A percentile compares a stretch with the other conserved stretches of the same genome.
phyloP scores from a whole-genome alignment of 1,140 invertebrate genomes.

The Thaumatotibia leucotreta region DNA sequence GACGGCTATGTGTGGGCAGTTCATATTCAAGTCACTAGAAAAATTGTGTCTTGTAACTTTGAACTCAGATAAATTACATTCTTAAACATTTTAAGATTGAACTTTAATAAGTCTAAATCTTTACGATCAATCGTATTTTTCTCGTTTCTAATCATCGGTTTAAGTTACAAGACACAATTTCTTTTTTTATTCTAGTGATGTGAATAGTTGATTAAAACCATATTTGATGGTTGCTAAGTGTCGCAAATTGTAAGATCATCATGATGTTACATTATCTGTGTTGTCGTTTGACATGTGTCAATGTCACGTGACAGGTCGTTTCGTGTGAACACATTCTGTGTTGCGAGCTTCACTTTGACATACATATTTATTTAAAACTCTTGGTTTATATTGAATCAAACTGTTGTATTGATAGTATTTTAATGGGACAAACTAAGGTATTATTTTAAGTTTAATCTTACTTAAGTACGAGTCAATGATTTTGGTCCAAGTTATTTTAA shows the following conservation, averaged over 20 bases:
- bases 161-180: too few species aligned
- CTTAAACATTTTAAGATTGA: too few species aligned
- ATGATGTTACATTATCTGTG: neutral
- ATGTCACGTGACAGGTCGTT: neutral
- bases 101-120: too few species aligned
- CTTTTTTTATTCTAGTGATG: neutral
- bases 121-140: too few species aligned
- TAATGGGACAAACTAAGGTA: conserved; percentile 17
- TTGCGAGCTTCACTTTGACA: neutral
- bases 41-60: too few species aligned
- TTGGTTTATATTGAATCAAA: conserved; percentile 5
- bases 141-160: too few species aligned
- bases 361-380: conserved; percentile 11
- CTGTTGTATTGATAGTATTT: conserved; percentile 15
- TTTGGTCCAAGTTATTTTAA: conserved; percentile 33
- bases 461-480: conserved; percentile 17
- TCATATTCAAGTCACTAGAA: neutral
- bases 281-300: neutral
- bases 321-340: neutral
- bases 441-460: conserved; percentile 20
- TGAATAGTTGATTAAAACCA: too few species aligned
- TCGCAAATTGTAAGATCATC: neutral
- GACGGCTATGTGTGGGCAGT: neutral
- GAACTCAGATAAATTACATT: too few species aligned
- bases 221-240: neutral